phyloP scores from a whole-genome alignment of 2,888 invertebrate species.

The Cheilosia urbana region DNA sequence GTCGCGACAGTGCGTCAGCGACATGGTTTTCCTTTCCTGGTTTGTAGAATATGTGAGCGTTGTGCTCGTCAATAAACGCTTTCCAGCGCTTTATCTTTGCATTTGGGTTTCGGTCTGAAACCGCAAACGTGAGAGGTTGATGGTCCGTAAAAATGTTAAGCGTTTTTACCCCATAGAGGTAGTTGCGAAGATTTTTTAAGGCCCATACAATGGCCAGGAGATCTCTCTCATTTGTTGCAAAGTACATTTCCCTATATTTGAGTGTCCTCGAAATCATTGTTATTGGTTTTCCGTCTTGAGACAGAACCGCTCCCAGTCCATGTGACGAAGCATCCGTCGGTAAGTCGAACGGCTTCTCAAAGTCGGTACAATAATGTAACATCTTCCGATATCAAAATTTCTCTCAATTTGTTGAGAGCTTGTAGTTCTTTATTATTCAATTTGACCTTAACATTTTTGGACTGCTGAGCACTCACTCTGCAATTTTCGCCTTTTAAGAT shows the following conservation, averaged over 20 bases:
- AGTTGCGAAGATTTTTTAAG: constrained; percentile 40
- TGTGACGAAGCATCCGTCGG: too few species aligned
- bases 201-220: constrained; percentile 61
- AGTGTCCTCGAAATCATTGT: constrained; percentile 56
- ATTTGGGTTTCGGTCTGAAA: constrained; percentile 72
- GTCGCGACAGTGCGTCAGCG: constrained; percentile 66
- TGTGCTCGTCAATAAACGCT: constrained; percentile 67
- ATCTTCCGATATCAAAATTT: too few species aligned
- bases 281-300: constrained; percentile 58
- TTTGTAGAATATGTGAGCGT: constrained; percentile 59
- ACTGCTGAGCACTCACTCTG: constrained; percentile 55
- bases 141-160: too few species aligned
- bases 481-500: constrained; percentile 73
- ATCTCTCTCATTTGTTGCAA: constrained; percentile 62
- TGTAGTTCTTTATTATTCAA: constrained; percentile 50
- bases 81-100: constrained; percentile 65
- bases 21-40: constrained; percentile 66
- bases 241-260: constrained; percentile 31
- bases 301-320: too few species aligned
- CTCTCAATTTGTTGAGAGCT: constrained; percentile 20
- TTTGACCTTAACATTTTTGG: constrained; percentile 47
- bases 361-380: too few species aligned
- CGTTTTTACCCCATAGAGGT: constrained; percentile 51
- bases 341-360: too few species aligned
- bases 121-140: too few species aligned